Evolutionary conservation across 2,113 vertebrate genomes (phyloP).

Genomic region (Eolophus roseicapilla): DNA sequence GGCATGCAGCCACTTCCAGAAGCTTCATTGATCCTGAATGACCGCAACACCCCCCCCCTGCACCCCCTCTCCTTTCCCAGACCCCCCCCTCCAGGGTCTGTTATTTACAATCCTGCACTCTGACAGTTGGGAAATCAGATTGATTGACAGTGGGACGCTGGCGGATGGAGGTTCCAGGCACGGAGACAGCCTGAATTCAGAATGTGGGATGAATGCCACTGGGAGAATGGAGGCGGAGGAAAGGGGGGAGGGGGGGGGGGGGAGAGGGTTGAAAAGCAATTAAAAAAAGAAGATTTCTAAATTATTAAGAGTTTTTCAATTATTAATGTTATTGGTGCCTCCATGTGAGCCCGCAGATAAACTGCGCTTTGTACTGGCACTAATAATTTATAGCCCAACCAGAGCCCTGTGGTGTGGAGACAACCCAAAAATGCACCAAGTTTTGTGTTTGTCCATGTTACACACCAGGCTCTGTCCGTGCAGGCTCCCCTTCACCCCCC

Average conservation of each 20-base stretch:
- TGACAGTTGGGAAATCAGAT: no score
- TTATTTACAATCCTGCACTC: no score
- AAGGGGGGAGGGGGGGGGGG: no score
- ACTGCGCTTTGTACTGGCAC: constrained; percentile 57
- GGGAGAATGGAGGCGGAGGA: no score
- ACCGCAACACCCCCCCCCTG: constrained; percentile 42
- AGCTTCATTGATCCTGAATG: constrained; percentile 76
- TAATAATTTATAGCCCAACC: constrained; percentile 41
- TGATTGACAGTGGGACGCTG: no score
- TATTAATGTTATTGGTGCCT: constrained; percentile 75
- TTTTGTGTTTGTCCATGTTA: not conserved
- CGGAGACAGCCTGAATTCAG: no score
- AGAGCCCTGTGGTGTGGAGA: constrained; percentile 39
- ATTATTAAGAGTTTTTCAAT: constrained; percentile 80
- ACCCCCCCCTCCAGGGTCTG: no score
- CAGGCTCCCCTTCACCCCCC: not conserved
- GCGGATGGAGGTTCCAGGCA: no score
- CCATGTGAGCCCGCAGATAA: constrained; percentile 58
- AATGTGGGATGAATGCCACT: no score
- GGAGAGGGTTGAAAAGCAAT: constrained; percentile 52
- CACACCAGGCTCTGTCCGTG: not conserved
- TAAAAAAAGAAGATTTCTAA: constrained; percentile 74
- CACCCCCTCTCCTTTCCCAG: no score
- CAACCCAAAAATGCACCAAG: constrained; percentile 37
- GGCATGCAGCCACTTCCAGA: constrained; percentile 76